Base-by-base conservation (phyloP, 35 echinoderm and acorn worm genomes). In the Ophiothrix spiculata region DNA sequence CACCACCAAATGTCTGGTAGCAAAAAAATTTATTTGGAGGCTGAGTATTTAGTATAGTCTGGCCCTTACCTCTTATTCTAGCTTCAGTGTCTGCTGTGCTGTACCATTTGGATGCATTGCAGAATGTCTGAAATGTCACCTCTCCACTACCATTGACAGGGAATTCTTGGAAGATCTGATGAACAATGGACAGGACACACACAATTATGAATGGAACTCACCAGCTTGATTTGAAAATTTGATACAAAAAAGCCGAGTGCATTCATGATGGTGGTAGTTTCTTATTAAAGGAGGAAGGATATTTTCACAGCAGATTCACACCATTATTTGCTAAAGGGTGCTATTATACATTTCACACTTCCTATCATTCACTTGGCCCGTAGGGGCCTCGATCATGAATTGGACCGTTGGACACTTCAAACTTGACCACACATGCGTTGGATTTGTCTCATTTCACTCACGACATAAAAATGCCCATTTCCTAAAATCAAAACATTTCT, bases 101-200 rank as follows among this genome's bases (percentile, higher is more conserved):
- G 46, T 79, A 88, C 86, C 86, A 88, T 36, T 80, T 88, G 21
- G 77, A 56, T 19, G 86, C 86, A 81, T 88, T 88, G 49, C 86
- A 88, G 86, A 79, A 88, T 25, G 86, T 88, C 54, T 88, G 86
- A 37, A 88, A 88, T 23, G 86, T 60, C 23, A 88, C 32, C 19
- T 39, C 39, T 36, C 77, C 76, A 79, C 39, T 88, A 32, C 63
- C 35, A 28, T 38, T 88, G 19, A 4, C 78, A 10, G 86, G 86
- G 38, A 88, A 88, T 33, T 88, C 75, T 39, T 45, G 31, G 34
- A 42, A 82, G 12, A 82, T 82, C 80, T 82, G 39, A 54, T 21
- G n/a, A 45, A 32, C 1, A 25, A 29, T 28, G 42, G 6, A 49
- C 6, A 10, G 19, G 19, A 49, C 6, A 49, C 42, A 49, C 19